These are phyloP conservation scores for Euclidia mi DNA, from an alignment of 2,888 invertebrate genomes.

Conservation along the genomic window DNA sequence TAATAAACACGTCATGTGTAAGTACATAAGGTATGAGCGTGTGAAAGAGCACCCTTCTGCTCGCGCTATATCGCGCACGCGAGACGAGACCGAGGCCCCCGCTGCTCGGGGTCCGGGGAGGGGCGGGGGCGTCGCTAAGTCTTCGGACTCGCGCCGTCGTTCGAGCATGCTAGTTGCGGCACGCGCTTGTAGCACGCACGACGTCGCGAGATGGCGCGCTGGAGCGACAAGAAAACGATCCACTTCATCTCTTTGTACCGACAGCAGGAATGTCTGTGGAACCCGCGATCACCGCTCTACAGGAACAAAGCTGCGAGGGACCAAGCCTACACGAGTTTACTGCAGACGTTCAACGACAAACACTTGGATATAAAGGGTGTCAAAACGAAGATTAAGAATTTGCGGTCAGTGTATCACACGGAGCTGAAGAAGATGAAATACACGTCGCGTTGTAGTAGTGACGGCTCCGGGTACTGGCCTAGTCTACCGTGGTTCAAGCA, in stretches of 20 bases:
- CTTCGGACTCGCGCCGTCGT: not conserved
- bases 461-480: constrained; percentile 5
- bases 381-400: constrained; percentile 22
- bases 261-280: constrained; percentile 10
- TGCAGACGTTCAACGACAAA: constrained; percentile 8
- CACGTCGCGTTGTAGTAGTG: not conserved
- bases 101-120: too few species aligned
- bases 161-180: constrained; percentile 15
- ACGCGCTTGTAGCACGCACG: constrained; percentile 7
- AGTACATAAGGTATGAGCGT: too few species aligned
- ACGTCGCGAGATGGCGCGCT: constrained; percentile 14
- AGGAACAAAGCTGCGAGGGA: constrained; percentile 10
- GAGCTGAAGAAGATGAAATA: constrained; percentile 16
- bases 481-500: constrained; percentile 12
- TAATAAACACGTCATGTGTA: too few species aligned
- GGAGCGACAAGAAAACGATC: constrained; percentile 15
- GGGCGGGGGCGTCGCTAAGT: not conserved
- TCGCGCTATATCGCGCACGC: too few species aligned
- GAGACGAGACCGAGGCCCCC: too few species aligned
- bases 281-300: constrained; percentile 4
- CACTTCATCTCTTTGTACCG: constrained; percentile 8
- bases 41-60: too few species aligned
- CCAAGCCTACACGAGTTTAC: constrained; percentile 1
- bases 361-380: constrained; percentile 13
- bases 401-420: constrained; percentile 22